These are phyloP conservation scores for Drosophila teissieri DNA, from an alignment of 1,140 invertebrate genomes.

Conservation along the genomic window DNA sequence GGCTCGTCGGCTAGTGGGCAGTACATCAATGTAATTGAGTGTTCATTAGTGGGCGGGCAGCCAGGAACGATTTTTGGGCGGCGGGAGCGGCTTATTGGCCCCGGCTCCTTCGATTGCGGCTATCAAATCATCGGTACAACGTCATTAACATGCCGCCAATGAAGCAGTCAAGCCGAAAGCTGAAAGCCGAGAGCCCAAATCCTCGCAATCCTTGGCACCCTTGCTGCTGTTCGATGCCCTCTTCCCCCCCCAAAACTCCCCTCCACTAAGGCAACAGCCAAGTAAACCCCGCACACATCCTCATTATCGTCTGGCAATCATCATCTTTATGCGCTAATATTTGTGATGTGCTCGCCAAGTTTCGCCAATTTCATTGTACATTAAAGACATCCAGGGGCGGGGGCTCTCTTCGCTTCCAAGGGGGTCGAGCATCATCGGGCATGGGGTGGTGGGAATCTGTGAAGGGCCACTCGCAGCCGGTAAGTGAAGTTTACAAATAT, in stretches of 20 bases:
- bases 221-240: neutral
- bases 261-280: constrained; percentile 21
- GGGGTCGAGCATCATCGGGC: constrained; percentile 8
- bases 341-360: constrained; percentile 79
- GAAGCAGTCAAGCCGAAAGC: constrained; percentile 39
- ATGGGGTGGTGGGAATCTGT: constrained; percentile 13
- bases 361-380: constrained; percentile 78
- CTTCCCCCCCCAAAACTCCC: neutral
- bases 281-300: constrained; percentile 42
- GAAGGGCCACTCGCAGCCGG: constrained; percentile 24
- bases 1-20: constrained; percentile 18
- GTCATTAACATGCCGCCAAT: constrained; percentile 71
- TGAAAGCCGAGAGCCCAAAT: constrained; percentile 36
- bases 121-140: constrained; percentile 67
- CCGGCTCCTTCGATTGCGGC: constrained; percentile 62
- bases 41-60: constrained; percentile 70
- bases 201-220: constrained; percentile 11
- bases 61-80: constrained; percentile 53
- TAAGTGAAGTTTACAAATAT: constrained; percentile 78
- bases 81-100: constrained; percentile 61
- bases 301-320: constrained; percentile 80
- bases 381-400: constrained; percentile 55
- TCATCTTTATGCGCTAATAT: constrained; percentile 82
- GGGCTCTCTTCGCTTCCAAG: neutral
- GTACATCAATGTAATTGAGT: constrained; percentile 83